Percentiles rank a stretch among this genome's conserved stretches.
Evolutionary conservation across 2,888 invertebrate genomes (phyloP).

Genomic region (Deilephila porcellus): DNA sequence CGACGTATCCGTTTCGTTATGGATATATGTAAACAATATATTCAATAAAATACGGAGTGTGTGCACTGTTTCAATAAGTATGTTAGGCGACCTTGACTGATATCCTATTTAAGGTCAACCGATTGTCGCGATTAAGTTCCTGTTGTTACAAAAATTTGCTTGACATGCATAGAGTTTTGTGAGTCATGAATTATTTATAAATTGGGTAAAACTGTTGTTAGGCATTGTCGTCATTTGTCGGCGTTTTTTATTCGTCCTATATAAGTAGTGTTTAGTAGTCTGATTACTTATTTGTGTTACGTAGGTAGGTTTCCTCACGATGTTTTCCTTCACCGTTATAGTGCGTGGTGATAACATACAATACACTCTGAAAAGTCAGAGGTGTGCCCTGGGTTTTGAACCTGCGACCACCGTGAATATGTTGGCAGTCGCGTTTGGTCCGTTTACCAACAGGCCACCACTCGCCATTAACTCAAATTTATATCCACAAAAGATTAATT

Average conservation of each 20-base stretch:
- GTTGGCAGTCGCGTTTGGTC: no score
- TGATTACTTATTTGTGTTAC: no score
- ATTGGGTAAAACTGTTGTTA: neutral
- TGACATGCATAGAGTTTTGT: conserved; percentile 13
- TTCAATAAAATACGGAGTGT: conserved; percentile 2
- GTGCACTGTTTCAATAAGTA: conserved; percentile 12
- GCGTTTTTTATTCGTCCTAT: neutral
- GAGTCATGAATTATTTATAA: conserved; percentile 21
- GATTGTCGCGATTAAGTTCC: conserved; percentile 22
- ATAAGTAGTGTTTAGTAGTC: neutral
- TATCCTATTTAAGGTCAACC: conserved; percentile 33
- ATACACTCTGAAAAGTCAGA: no score
- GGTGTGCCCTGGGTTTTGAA: no score
- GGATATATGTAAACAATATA: neutral
- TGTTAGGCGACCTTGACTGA: conserved; percentile 30
- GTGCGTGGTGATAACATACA: no score
- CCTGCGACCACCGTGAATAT: no score
- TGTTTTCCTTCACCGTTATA: no score
- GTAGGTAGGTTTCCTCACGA: no score
- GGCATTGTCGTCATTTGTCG: neutral
- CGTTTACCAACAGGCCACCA: no score
- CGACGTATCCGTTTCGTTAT: neutral
- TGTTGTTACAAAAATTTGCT: conserved; percentile 22
- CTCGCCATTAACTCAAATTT: neutral
- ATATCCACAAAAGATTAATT: neutral